These are phyloP conservation scores for Mustela lutreola DNA, from an alignment of 2,113 vertebrate genomes.

Conservation along the genomic window DNA sequence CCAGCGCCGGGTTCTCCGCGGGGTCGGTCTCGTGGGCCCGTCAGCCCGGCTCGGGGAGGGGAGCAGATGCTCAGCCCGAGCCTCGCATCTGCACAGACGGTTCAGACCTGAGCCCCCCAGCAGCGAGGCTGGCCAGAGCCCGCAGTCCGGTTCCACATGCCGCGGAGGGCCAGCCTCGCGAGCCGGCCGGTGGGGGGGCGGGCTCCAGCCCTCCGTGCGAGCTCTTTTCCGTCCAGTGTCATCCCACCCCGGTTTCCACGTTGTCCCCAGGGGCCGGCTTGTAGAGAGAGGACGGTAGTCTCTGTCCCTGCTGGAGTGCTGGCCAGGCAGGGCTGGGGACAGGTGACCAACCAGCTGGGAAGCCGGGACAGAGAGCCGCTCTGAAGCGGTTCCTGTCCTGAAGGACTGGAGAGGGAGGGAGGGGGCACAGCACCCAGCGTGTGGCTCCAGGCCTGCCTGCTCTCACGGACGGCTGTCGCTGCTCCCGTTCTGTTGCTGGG, in stretches of 20 bases:
- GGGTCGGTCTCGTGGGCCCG: fast-evolving
- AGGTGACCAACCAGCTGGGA: neutral
- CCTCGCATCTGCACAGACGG: fast-evolving
- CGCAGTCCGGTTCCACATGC: neutral
- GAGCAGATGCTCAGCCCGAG: fast-evolving
- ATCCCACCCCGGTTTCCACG: neutral
- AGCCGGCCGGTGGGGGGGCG: fast-evolving
- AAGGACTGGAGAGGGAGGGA: too few species aligned
- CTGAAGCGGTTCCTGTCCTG: neutral
- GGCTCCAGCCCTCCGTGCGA: fast-evolving
- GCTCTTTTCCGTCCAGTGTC: neutral
- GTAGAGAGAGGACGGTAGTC: too few species aligned
- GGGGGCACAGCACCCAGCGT: neutral
- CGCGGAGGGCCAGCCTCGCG: neutral
- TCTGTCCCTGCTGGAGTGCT: fast-evolving
- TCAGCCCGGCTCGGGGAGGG: neutral
- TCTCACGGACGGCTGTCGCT: fast-evolving
- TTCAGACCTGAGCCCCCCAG: neutral
- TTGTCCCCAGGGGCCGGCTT: neutral
- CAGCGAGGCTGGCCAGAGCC: neutral
- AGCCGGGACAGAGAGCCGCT: neutral
- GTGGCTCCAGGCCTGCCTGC: neutral
- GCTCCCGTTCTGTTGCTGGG: neutral
- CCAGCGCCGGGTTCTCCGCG: fast-evolving
- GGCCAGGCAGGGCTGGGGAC: neutral